phyloP scores from a whole-genome alignment of 2,113 vertebrate genomes.

The Anhinga anhinga region DNA sequence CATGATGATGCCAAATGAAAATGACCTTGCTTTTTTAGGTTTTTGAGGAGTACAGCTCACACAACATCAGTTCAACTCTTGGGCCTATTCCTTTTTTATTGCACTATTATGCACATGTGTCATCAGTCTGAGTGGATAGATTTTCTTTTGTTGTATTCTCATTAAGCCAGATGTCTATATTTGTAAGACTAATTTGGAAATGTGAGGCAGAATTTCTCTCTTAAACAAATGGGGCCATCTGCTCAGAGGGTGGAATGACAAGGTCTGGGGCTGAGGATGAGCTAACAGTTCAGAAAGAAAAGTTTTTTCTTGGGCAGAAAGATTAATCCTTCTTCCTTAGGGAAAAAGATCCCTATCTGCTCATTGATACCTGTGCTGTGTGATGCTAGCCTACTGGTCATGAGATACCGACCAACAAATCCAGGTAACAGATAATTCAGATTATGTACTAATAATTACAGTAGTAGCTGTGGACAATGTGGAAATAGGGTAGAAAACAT shows the following conservation, averaged over 20 bases:
- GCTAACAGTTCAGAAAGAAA: neutral
- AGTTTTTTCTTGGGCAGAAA: neutral
- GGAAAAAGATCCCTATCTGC: neutral
- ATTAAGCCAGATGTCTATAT: neutral
- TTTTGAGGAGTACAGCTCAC: neutral
- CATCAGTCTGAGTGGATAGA: neutral
- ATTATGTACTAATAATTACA: neutral
- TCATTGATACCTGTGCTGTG: neutral
- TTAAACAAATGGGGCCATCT: neutral
- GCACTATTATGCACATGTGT: neutral
- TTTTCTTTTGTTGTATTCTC: neutral
- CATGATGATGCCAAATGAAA: neutral
- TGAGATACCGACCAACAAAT: neutral
- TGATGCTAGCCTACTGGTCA: neutral
- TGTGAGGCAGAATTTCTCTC: neutral
- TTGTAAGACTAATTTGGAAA: neutral
- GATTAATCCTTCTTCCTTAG: neutral
- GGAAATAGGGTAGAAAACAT: neutral
- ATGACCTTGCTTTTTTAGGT: neutral
- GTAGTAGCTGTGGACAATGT: neutral
- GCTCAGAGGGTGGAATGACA: neutral
- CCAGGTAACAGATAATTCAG: neutral
- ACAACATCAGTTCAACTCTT: neutral
- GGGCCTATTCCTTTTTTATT: neutral
- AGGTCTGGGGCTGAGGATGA: neutral